phyloP scores from a whole-genome alignment of 2,888 invertebrate species.

The Drosophila borborema region DNA sequence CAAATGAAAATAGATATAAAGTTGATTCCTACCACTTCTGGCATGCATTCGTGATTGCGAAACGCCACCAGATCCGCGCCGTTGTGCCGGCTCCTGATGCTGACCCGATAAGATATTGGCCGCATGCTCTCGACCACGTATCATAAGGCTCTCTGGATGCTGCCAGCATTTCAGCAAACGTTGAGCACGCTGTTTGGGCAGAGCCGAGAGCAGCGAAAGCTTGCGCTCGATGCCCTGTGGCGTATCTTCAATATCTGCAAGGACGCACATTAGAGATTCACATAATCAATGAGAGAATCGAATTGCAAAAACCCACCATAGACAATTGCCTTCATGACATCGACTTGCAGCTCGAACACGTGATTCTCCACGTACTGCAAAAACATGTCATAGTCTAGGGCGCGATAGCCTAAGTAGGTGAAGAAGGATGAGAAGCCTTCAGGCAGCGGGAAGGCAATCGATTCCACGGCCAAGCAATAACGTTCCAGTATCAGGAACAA shows the following conservation, averaged over 20 bases:
- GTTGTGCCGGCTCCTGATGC: slow-evolving; percentile 85
- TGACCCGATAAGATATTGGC: slow-evolving; percentile 92
- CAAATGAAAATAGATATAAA: slow-evolving; percentile 13
- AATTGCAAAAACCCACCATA: slow-evolving; percentile 86
- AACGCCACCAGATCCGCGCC: slow-evolving; percentile 64
- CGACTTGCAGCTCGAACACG: slow-evolving; percentile 94
- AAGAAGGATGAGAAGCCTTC: slow-evolving; percentile 96
- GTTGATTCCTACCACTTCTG: slow-evolving; percentile 65
- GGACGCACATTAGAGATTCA: not conserved
- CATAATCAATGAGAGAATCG: not conserved
- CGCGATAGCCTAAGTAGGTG: slow-evolving; percentile 93
- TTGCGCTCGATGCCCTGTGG: slow-evolving; percentile 89
- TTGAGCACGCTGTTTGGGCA: slow-evolving; percentile 92
- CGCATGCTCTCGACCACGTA: slow-evolving; percentile 93
- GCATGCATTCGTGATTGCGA: slow-evolving; percentile 67
- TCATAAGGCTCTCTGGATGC: slow-evolving; percentile 90
- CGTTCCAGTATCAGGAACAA: slow-evolving; percentile 93
- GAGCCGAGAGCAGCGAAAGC: slow-evolving; percentile 89
- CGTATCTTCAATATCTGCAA: slow-evolving; percentile 86
- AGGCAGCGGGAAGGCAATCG: slow-evolving; percentile 92
- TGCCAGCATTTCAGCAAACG: slow-evolving; percentile 92
- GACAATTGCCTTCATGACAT: slow-evolving; percentile 93
- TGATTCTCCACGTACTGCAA: slow-evolving; percentile 93
- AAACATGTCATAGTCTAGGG: slow-evolving; percentile 91
- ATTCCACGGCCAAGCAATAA: slow-evolving; percentile 92